Evolutionary conservation across 2,797 vertebrate genomes (phyloP), one percentile per base, ranked within the genome.

Genomic region (Pipistrellus nathusii): DNA sequence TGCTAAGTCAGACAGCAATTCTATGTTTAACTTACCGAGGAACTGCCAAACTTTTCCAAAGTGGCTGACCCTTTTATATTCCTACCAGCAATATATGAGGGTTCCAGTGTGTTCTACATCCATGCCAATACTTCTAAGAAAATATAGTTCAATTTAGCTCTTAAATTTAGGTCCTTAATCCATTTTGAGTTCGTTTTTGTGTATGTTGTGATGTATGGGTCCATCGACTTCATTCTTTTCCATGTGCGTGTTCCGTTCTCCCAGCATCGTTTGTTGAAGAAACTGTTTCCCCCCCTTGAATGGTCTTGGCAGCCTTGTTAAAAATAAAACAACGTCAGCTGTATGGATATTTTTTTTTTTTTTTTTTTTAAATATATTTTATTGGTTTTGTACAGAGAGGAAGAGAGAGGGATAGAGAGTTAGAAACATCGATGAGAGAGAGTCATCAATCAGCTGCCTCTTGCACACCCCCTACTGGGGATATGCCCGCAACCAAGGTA

Each of bases 11-110:
- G 84, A 72, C 53, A 66, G 48, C 46, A 46, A 90, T 35, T 85
- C 55, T 85, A 27, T 94, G 35, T 85, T 90, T 94, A 90, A 83
- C 44, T 90, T 72, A 35, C 17, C 76, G 21, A 80, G 73, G 30
- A 80, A 53, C 35, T 72, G 73, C 64, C 81, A 72, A 59, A 92
- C 17, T 78, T 77, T 91, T 30, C 73, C 90, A 57, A 88, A 55
- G 85, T 13, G 38, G 44, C 32, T 1, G 72, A 64, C 44, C 32
- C 20, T 78, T 53, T 78, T 78, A 6, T 48, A 30, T 78, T 85
- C 44, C 81, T 48, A 55, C 64, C 32, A 76, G 62, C 32, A 17
- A 27, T 23, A 21, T 64, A 71, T 44, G 9, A 85, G 23, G 5
- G 64, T 90, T 90, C 30, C 27, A 71, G 17, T 80, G 72, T 59